Conservation (phyloP, 1,140 invertebrate genomes). For the Eciton burchellii region DNA sequence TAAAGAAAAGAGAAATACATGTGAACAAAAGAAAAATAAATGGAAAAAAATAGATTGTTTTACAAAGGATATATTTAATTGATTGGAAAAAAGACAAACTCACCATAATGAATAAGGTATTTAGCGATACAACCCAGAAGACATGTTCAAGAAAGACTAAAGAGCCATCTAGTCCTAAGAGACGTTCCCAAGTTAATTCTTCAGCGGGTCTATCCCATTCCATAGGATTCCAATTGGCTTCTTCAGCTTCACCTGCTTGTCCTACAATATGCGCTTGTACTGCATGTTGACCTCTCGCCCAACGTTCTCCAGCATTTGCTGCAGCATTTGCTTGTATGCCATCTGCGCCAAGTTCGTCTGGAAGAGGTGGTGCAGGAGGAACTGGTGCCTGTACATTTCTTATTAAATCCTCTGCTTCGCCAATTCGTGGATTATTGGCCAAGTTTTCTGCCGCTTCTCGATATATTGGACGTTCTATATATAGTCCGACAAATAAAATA, state of each 20-base stretch:
- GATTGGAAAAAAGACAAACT: constrained; percentile 61
- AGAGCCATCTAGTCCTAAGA: constrained; percentile 98
- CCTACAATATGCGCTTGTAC: constrained; percentile 81
- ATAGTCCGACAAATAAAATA: constrained; percentile 10
- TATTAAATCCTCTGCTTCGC: constrained; percentile 42
- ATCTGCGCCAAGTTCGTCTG: constrained; percentile 69
- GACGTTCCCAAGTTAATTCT: constrained; percentile 98
- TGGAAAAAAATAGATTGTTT: constrained; percentile 25
- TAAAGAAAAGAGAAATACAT: constrained; percentile 57
- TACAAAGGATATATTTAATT: not conserved
- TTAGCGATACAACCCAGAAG: constrained; percentile 99
- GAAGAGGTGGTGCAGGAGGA: constrained; percentile 52
- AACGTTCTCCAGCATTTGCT: constrained; percentile 80
- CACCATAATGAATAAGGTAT: constrained; percentile 96
- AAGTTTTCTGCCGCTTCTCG: constrained; percentile 71
- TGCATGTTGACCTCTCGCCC: constrained; percentile 61
- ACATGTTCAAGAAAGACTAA: constrained; percentile 99
- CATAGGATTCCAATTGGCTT: constrained; percentile 99
- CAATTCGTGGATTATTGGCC: constrained; percentile 57
- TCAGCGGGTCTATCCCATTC: constrained; percentile 99
- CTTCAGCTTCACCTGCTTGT: constrained; percentile 89
- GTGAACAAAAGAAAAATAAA: not conserved
- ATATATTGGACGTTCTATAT: constrained; percentile 62
- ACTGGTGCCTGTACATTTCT: constrained; percentile 52
- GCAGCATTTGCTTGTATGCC: constrained; percentile 73